Evolutionary conservation across 2,888 invertebrate genomes (phyloP).

Genomic region (Pediacus dermestoides): DNA sequence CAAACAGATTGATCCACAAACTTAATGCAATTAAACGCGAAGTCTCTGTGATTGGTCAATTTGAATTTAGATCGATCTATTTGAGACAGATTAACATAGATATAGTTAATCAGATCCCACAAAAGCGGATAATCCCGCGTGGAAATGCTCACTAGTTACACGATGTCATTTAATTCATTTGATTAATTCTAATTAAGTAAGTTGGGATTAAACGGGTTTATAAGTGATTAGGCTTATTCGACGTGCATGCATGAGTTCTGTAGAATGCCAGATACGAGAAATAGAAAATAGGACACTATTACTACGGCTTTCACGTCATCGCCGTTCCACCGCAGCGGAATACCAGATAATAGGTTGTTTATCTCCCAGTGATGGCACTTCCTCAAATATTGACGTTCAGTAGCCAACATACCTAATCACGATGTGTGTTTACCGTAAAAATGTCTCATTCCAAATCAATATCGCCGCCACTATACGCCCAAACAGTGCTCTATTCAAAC

Average conservation of each 20-base stretch:
- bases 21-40: slow-evolving; percentile 28
- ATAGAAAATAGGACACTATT: slow-evolving; percentile 16
- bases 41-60: slow-evolving; percentile 30
- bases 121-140: slow-evolving; percentile 24
- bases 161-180: slow-evolving; percentile 21
- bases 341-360: slow-evolving; percentile 24
- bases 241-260: slow-evolving; percentile 15
- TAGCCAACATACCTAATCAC: slow-evolving; percentile 30
- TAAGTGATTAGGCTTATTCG: slow-evolving; percentile 23
- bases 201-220: slow-evolving; percentile 23
- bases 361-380: slow-evolving; percentile 20
- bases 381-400: slow-evolving; percentile 31
- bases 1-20: slow-evolving; percentile 25
- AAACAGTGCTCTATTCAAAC: slow-evolving; percentile 3
- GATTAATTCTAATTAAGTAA: slow-evolving; percentile 26
- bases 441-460: slow-evolving; percentile 10
- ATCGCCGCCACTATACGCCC: slow-evolving; percentile 5
- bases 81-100: slow-evolving; percentile 23
- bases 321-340: slow-evolving; percentile 1
- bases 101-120: slow-evolving; percentile 28
- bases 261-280: slow-evolving; percentile 17
- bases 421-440: slow-evolving; percentile 23
- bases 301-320: slow-evolving; percentile 17
- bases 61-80: slow-evolving; percentile 30
- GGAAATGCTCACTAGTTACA: slow-evolving; percentile 20